Evolutionary conservation across 1,140 invertebrate genomes (phyloP).

Genomic region (Anoplolepis gracilipes): DNA sequence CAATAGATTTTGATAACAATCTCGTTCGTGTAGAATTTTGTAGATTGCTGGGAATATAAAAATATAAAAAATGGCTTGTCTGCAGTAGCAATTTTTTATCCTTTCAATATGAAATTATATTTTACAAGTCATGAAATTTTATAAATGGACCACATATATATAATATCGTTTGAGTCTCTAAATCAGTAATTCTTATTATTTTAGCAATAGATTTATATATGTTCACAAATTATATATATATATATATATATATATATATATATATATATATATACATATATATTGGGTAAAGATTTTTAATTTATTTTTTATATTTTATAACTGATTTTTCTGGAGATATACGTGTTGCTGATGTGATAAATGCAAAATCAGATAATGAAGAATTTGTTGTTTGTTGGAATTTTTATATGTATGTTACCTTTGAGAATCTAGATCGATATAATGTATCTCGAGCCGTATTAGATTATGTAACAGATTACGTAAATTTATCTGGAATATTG

Average conservation of each 20-base stretch:
- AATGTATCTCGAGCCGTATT: background rate
- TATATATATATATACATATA: too few relatives aligned
- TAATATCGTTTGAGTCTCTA: background rate
- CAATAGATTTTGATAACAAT: constrained; percentile 58
- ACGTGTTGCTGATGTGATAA: constrained; percentile 8
- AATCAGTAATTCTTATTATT: background rate
- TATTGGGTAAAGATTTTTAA: background rate
- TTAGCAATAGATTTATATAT: background rate
- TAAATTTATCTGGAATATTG: background rate
- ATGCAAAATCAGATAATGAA: constrained; percentile 35
- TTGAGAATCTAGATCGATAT: background rate
- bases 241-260: too few relatives aligned
- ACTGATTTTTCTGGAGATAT: constrained; percentile 3
- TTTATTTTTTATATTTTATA: constrained; percentile 11
- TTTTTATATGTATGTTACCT: background rate
- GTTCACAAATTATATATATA: background rate
- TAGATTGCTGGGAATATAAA: background rate
- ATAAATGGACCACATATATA: background rate
- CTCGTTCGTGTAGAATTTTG: constrained; percentile 6
- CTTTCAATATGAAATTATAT: background rate
- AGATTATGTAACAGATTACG: background rate
- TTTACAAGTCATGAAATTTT: constrained; percentile 11
- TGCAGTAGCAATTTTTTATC: background rate
- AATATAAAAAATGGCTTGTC: constrained; percentile 9
- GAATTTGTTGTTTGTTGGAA: background rate